Conservation (phyloP, 2,113 vertebrate species). For the Crotalus horridus region DNA sequence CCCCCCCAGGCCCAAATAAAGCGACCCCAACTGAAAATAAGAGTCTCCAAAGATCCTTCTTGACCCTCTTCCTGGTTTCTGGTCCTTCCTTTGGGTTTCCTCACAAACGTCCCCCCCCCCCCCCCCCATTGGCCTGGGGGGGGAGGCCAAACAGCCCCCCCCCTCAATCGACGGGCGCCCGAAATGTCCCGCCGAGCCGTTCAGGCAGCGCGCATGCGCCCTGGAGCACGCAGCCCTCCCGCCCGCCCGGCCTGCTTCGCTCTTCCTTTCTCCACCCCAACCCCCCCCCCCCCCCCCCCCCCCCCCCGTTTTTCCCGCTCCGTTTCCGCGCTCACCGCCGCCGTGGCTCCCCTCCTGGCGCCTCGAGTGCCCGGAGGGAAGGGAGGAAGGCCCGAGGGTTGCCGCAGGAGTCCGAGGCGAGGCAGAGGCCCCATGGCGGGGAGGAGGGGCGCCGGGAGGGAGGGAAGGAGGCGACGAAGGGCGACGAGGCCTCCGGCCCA, state of each 20-base stretch:
- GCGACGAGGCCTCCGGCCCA: not conserved
- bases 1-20: not conserved
- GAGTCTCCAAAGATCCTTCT: not conserved
- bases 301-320: not conserved
- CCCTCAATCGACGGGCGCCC: not conserved
- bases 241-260: not conserved
- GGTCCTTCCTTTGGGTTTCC: too few relatives aligned
- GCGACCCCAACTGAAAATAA: not conserved
- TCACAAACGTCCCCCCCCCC: too few relatives aligned
- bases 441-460: not conserved
- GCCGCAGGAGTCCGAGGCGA: not conserved
- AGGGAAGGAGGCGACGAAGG: not conserved
- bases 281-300: not conserved
- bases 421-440: slow-evolving; percentile 2
- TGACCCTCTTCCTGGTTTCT: not conserved
- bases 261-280: too few relatives aligned
- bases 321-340: slow-evolving; percentile 7
- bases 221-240: not conserved
- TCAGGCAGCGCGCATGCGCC: not conserved
- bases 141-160: not conserved
- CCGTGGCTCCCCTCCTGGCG: not conserved
- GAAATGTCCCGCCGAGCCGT: not conserved
- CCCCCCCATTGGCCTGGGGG: not conserved
- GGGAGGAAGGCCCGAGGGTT: not conserved
- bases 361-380: not conserved